Evolutionary conservation across 2,888 invertebrate species (phyloP).

Genomic region (Mythimna loreyi): DNA sequence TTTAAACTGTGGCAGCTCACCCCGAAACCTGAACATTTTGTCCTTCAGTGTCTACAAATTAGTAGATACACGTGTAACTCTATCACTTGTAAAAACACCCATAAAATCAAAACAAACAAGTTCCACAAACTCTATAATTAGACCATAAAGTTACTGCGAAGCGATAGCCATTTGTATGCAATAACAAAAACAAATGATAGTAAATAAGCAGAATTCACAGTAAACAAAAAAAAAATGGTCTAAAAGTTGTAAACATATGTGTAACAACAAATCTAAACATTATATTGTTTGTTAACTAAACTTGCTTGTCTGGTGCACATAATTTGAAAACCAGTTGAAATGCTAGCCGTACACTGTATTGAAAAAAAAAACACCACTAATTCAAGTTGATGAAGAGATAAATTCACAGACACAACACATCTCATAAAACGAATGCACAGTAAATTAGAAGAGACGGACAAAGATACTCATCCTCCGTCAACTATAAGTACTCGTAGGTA

Average conservation of each 20-base stretch:
- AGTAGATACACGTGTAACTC: neutral
- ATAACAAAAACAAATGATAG: slow-evolving; percentile 42
- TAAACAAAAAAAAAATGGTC: slow-evolving; percentile 17
- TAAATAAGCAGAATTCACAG: neutral
- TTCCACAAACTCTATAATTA: neutral
- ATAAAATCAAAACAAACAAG: neutral
- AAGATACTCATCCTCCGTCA: neutral
- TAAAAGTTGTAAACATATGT: slow-evolving; percentile 2
- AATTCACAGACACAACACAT: neutral
- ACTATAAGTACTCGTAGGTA: neutral
- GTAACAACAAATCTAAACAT: neutral
- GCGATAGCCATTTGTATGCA: neutral
- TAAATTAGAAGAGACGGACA: neutral
- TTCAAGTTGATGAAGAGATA: neutral
- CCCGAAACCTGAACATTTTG: slow-evolving; percentile 16
- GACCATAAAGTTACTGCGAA: neutral
- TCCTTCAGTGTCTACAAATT: neutral
- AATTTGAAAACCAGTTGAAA: too few species aligned
- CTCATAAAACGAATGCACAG: neutral
- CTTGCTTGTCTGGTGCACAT: neutral
- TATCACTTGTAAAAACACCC: neutral
- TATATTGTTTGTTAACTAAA: neutral
- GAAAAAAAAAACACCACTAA: neutral
- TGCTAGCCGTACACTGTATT: neutral
- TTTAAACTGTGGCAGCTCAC: slow-evolving; percentile 35